A percentile compares a stretch with the other conserved stretches of the same genome.
phyloP scores from a whole-genome alignment of 1,140 invertebrate species.

The Lepidotrigona ventralis region DNA sequence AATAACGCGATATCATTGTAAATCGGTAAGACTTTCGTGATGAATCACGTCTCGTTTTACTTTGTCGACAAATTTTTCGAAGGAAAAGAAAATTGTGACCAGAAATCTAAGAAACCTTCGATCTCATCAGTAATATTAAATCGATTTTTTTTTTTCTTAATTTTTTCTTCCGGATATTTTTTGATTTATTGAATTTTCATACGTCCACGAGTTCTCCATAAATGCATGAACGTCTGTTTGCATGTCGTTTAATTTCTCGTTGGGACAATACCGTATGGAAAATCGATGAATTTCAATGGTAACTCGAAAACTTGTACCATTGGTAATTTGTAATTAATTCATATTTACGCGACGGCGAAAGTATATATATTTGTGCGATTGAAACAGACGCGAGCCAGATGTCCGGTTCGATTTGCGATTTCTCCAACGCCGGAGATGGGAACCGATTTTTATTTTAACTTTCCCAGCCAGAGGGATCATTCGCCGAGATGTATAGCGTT shows the following conservation, averaged over 20 bases:
- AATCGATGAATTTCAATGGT: not conserved
- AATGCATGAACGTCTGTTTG: not conserved
- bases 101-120: too few species aligned
- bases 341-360: not conserved
- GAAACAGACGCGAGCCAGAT: not conserved
- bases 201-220: not conserved
- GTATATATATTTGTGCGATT: not conserved
- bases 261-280: too few species aligned
- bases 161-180: not conserved
- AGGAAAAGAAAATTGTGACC: too few species aligned
- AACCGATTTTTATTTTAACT: not conserved
- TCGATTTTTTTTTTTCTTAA: too few species aligned
- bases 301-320: not conserved
- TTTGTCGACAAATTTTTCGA: too few species aligned
- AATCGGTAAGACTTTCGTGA: too few species aligned
- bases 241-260: not conserved
- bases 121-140: too few species aligned
- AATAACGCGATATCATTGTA: too few species aligned
- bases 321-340: not conserved
- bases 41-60: too few species aligned
- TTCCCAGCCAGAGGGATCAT: too few species aligned
- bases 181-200: not conserved
- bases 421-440: not conserved
- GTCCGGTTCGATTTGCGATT: not conserved
- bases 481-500: not conserved